A percentile compares a stretch with the other conserved stretches of the same genome.
These are phyloP conservation scores for Chrysogorgia sp. DNA, from an alignment of 92 coral and sea anemone genomes.

Conservation along the genomic window DNA sequence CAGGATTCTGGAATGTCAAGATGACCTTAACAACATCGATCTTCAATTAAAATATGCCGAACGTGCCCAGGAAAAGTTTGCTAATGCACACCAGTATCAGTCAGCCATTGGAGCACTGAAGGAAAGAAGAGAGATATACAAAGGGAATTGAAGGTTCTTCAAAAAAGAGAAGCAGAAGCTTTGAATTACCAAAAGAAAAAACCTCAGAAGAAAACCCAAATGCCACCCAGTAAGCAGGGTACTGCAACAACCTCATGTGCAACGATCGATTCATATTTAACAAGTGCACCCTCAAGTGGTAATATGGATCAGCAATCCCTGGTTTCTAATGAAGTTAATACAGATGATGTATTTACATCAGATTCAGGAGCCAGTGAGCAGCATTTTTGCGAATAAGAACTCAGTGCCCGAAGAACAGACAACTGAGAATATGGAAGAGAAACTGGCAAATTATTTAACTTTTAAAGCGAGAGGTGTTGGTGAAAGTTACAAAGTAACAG, in stretches of 20 bases:
- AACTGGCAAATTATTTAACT: background rate
- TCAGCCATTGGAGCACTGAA: constrained; percentile 52
- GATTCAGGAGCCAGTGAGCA: too few relatives aligned
- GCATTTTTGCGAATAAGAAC: constrained; percentile 14
- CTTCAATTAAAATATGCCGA: constrained; percentile 50
- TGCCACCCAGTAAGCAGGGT: background rate
- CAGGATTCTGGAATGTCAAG: constrained; percentile 35
- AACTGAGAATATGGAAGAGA: constrained; percentile 17
- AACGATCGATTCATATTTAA: background rate
- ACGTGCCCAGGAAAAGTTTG: constrained; percentile 52
- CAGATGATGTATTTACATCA: too few relatives aligned
- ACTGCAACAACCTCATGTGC: background rate
- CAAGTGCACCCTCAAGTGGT: too few relatives aligned
- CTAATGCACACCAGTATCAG: constrained; percentile 54
- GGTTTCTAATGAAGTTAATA: too few relatives aligned
- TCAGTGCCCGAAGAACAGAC: constrained; percentile 8
- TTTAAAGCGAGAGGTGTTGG: constrained; percentile 30
- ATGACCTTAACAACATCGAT: constrained; percentile 48
- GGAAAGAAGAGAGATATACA: constrained; percentile 17
- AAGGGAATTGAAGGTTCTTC: background rate
- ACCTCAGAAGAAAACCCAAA: constrained; percentile 1
- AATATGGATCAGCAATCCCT: background rate
- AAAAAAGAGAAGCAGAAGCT: constrained; percentile 44
- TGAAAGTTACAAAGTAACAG: constrained; percentile 32
- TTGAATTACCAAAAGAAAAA: constrained; percentile 37